Base-by-base conservation (phyloP, 2,888 invertebrate genomes). In the Pollenia labialis region DNA sequence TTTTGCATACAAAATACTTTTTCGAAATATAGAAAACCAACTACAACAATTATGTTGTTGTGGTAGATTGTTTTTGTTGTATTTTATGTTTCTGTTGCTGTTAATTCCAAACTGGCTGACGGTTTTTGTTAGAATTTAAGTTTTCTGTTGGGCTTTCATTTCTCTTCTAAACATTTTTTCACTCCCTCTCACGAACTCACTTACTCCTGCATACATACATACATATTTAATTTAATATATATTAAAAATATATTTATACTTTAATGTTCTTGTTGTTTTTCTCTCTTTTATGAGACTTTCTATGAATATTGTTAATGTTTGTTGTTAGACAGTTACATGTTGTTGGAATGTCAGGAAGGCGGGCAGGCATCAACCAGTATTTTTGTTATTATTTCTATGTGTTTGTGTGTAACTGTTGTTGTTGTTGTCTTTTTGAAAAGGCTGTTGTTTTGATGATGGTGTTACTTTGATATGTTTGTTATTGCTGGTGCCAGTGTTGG, bases 51-150 rank as follows among this genome's bases (percentile, higher is more conserved):
- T 42, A 64, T 64, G 18, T 18, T 44, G 64, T 18, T 32, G 32
- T 32, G n/a, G 18, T 44, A n/a, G 6, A 66, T 52, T 44, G 50
- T 3, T 62, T 62, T 62, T 62, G 62, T n/a, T 18, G 54, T 44
- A 52, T 48, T 58, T 72, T 18, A 16, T 62, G 16, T 62, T 18
- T 3, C 4, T 64, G 1, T 23, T 71, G 52, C 40, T 44, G 54
- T 71, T 71, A 71, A 54, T 54, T 60, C 50, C 16, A 40, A 60
- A 42, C 32, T 71, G 60, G 52, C 50, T 71, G 69, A 69, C 79
- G 69, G 60, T 79, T 79, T 79, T 58, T 79, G 52, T 64, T 50
- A 64, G 44, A 50, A 76, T 64, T 64, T 76, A 40, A 40, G 32
- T 32, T 60, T 76, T 64, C 50, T 48, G 40, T 40, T 62, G 0